A percentile compares a stretch with the other conserved stretches of the same genome.
phyloP scores from a whole-genome alignment of 1,140 invertebrate species.

The Planococcus citri region DNA sequence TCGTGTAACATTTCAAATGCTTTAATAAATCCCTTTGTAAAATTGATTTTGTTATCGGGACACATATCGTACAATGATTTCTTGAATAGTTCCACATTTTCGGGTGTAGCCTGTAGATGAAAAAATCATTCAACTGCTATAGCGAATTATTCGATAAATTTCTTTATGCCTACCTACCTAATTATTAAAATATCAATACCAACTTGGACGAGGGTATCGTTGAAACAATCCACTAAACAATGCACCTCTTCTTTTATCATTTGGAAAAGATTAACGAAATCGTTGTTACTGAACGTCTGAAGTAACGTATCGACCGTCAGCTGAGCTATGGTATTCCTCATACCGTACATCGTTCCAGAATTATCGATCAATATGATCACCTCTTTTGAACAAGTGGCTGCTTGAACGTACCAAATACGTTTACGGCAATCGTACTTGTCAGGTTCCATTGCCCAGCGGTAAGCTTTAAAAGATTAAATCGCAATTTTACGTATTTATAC shows the following conservation, averaged over 20 bases:
- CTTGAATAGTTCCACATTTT: slow-evolving; percentile 71
- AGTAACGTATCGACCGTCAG: slow-evolving; percentile 74
- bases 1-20: slow-evolving; percentile 74
- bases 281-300: slow-evolving; percentile 94
- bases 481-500: too few relatives aligned
- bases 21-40: slow-evolving; percentile 65
- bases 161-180: too few relatives aligned
- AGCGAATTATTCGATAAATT: background rate
- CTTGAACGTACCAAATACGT: slow-evolving; percentile 89
- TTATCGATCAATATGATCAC: slow-evolving; percentile 89
- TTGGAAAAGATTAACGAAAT: slow-evolving; percentile 85
- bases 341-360: slow-evolving; percentile 95
- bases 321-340: slow-evolving; percentile 59
- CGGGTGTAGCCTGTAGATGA: slow-evolving; percentile 63
- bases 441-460: slow-evolving; percentile 38
- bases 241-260: slow-evolving; percentile 56
- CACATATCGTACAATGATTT: slow-evolving; percentile 51
- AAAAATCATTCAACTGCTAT: slow-evolving; percentile 4
- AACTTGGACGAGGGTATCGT: slow-evolving; percentile 25
- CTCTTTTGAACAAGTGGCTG: slow-evolving; percentile 94
- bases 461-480: slow-evolving; percentile 36
- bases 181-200: background rate
- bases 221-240: slow-evolving; percentile 57
- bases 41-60: slow-evolving; percentile 70
- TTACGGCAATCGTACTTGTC: slow-evolving; percentile 68